Conservation (phyloP, 1,140 invertebrate genomes). For the Ostrea denselamellosa region DNA sequence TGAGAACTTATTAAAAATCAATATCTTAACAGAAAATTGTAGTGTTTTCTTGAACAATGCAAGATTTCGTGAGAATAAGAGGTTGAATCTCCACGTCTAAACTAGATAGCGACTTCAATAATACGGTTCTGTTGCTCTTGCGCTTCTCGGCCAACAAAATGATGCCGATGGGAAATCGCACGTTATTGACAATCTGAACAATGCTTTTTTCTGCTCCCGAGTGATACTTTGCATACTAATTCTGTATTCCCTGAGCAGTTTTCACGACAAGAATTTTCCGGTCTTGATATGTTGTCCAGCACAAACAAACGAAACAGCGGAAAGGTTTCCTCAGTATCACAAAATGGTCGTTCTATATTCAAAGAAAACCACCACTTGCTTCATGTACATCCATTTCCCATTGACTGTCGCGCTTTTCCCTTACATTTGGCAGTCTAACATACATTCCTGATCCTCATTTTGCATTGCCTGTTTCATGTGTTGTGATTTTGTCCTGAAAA, state of each 20-base stretch:
- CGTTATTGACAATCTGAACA: slow-evolving; percentile 38
- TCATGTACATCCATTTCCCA: background rate
- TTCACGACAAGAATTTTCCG: background rate
- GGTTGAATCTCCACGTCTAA: background rate
- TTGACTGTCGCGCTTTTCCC: background rate
- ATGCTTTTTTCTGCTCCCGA: slow-evolving; percentile 22
- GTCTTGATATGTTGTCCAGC: background rate
- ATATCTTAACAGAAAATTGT: background rate
- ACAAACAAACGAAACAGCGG: background rate
- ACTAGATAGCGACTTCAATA: slow-evolving; percentile 1
- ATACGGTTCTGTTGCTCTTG: background rate
- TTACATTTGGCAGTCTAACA: background rate
- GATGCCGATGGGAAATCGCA: slow-evolving; percentile 28
- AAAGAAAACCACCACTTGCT: background rate
- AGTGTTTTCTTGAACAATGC: background rate
- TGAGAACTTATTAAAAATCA: background rate
- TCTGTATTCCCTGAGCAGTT: background rate
- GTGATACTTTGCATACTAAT: slow-evolving; percentile 35
- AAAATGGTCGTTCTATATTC: background rate
- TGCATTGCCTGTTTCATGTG: too few species aligned
- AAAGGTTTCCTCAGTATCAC: background rate
- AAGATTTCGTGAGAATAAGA: background rate
- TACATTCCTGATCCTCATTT: background rate
- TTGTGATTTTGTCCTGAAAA: too few species aligned
- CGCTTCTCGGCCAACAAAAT: background rate